Percentiles rank a stretch among this genome's conserved stretches.
Conservation (phyloP, 2,113 vertebrate genomes). For the Hippotragus niger region DNA sequence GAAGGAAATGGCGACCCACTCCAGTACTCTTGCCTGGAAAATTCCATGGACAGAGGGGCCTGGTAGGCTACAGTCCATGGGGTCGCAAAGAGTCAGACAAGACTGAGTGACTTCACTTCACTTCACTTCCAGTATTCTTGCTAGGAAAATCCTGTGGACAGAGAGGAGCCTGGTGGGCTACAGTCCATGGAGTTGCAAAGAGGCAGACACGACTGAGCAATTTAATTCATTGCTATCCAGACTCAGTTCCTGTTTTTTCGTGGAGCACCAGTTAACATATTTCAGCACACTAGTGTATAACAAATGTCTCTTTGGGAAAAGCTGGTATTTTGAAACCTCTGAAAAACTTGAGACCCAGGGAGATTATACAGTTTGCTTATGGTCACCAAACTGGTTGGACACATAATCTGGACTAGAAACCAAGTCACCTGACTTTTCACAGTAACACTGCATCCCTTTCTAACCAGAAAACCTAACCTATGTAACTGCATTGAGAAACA, state of each 20-base stretch:
- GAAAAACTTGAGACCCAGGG: conserved; percentile 23
- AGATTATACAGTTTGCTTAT: neutral
- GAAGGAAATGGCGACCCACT: too few species aligned
- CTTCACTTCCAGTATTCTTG: neutral
- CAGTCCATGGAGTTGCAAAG: neutral
- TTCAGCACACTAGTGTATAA: neutral
- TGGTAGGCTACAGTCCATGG: too few species aligned
- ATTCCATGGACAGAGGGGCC: too few species aligned
- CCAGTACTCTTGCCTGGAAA: too few species aligned
- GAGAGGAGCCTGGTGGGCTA: neutral
- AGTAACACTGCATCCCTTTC: neutral
- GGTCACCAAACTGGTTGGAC: conserved; percentile 45
- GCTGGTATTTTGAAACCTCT: conserved; percentile 29
- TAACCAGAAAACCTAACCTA: conserved; percentile 38
- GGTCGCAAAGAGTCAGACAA: too few species aligned
- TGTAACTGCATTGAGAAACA: conserved; percentile 33
- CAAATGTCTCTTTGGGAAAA: neutral
- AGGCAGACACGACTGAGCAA: neutral
- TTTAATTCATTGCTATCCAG: conserved; percentile 8
- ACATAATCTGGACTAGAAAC: conserved; percentile 20
- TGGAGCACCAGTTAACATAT: neutral
- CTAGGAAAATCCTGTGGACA: neutral
- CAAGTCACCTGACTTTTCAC: conserved; percentile 41
- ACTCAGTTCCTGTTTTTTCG: neutral
- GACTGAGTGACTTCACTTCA: too few species aligned